phyloP scores from a whole-genome alignment of 2,797 vertebrate species.

The Thaleichthys pacificus region DNA sequence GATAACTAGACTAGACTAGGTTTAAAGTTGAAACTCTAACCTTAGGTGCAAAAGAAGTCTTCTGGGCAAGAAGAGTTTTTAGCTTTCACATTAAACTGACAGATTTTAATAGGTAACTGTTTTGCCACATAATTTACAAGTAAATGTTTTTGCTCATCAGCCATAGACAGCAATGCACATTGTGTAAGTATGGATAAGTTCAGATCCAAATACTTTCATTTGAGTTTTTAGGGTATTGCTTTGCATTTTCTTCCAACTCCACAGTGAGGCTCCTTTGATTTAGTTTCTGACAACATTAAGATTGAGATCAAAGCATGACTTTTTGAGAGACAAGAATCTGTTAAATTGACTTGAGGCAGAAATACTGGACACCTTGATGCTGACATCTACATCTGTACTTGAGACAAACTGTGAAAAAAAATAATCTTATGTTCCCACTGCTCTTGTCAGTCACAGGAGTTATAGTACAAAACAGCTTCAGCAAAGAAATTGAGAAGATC shows the following conservation, averaged over 20 bases:
- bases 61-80: too few relatives aligned
- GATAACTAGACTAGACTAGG: too few relatives aligned
- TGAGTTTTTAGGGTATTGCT: slow-evolving; percentile 5
- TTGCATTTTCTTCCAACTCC: background rate
- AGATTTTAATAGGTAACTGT: too few relatives aligned
- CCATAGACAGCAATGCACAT: background rate
- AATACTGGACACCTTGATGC: slow-evolving; percentile 6
- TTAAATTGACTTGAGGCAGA: slow-evolving; percentile 1
- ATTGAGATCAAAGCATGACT: slow-evolving; percentile 53
- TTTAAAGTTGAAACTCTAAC: too few relatives aligned
- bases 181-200: background rate
- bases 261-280: slow-evolving; percentile 42
- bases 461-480: too few relatives aligned
- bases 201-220: slow-evolving; percentile 26
- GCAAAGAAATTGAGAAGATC: background rate
- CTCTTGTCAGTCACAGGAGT: background rate
- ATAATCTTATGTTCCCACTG: background rate
- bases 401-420: too few relatives aligned
- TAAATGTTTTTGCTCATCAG: too few relatives aligned
- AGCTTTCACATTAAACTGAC: too few relatives aligned
- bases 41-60: too few relatives aligned
- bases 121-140: too few relatives aligned
- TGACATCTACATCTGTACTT: background rate
- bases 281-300: slow-evolving; percentile 45
- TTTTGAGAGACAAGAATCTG: slow-evolving; percentile 36